Base-by-base conservation (phyloP, 2,113 vertebrate species). In the Aviceda subcristata region DNA sequence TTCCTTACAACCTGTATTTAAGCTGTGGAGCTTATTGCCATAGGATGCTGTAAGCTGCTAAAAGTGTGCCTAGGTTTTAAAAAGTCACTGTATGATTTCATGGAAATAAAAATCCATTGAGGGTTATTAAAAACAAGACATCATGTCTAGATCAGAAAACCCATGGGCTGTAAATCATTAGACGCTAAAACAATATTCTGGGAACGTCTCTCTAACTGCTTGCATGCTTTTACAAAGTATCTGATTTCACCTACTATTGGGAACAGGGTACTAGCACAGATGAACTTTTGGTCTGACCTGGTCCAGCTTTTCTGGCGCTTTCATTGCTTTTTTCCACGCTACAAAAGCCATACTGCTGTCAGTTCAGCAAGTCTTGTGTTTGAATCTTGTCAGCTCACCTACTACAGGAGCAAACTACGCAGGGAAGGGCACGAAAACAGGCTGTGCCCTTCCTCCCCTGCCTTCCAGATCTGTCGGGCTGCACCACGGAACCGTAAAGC, bases 51-150 rank as follows among this genome's bases (percentile, higher is more conserved):
- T 34, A n/a, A 74, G 75, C 74, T 67, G 45, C 59, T 86, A 66
- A 43, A 91, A 77, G 43, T 6, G 19, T 23, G 13, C 50, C 50
- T 59, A 9, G 26, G 81, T 74, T 92, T 96, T 86, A 74, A 92
- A 72, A 89, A 83, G 55, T 86, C 75, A 8, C 67, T 55, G 50
- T 27, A 73, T 1, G 4, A 51, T 12, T 29, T 86, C 38, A 15
- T 57, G 53, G 46, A 82, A 27, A 41, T 68, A 75, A 86, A 86
- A 93, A 92, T 93, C 91, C 67, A 77, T 80, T 14, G 63, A 60
- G 7, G 15, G 75, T 76, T 79, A 86, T 83, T 94, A 76, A 79
- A 86, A 76, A 74, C 55, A 95, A 92, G 91, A 94, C 88, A 83
- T 29, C 5, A 3, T 29, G 86, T 92, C 92, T 90, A 34, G 82